Base-by-base conservation (phyloP, 2,113 vertebrate genomes). In the Onychorhynchus coronatus region DNA sequence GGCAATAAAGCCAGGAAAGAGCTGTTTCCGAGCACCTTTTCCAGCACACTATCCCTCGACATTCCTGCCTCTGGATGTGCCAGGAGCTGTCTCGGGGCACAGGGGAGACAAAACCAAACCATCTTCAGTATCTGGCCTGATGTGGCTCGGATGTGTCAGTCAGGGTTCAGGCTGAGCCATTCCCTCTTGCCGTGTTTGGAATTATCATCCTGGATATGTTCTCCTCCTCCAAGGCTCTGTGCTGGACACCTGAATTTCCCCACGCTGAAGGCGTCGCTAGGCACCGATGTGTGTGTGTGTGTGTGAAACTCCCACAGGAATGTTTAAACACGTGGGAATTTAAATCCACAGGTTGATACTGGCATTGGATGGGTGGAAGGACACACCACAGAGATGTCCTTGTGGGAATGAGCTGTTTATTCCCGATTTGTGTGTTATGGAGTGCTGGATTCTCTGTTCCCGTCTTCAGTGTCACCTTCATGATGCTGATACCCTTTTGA, bases 41-140 rank as follows among this genome's bases (percentile, higher is more conserved):
- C 66, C 2, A 5, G 33, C 89, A 24, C 0, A 2, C 35, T 2
- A 3, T 33, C 47, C 6, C 56, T 75, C 1, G 1, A 6, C 0
- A 22, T 53, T 39, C 55, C 37, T 70, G 65, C 50, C 50, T 9
- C 23, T 1, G 5, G 37, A 13, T 3, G 59, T 52, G 70, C 89
- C 80, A 25, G 41, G n/a, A 63, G 55, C 31, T 2, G 2, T 52
- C 42, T 33, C 15, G 0, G 47, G 72, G 42, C 7, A 35, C 2
- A 2, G 47, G 23, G 24, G 41, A n/a, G 9, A 24, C 9, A 8
- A 66, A 80, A 81, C 7, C 68, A 80, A 55, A 56, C 12, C 8
- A 9, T 4, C 23, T 46, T 33, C 39, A 50, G 19, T 16, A 7
- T 14, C 68, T 89, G 87, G 67, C 42, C 33, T 35, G n/a, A 49